These are phyloP conservation scores for Tylochromis polylepis DNA, from an alignment of 2,113 vertebrate species.

Conservation along the genomic window DNA sequence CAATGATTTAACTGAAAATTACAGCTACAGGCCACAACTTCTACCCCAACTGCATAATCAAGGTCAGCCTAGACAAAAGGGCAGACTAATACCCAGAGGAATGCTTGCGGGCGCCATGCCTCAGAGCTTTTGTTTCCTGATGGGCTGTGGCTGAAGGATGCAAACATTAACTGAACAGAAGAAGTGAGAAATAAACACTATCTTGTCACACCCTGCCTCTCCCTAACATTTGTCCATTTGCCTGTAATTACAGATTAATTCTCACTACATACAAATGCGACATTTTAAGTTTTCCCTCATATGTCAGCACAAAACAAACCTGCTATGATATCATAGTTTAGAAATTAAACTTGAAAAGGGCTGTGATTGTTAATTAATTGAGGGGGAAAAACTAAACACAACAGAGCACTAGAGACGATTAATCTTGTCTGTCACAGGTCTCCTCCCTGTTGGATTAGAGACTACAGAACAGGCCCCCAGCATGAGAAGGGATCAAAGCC, in stretches of 20 bases:
- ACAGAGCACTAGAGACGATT: not conserved
- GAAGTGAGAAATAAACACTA: not conserved
- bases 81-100: conserved; percentile 51
- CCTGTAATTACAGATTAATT: conserved; percentile 8
- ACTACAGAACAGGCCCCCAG: not conserved
- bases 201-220: not conserved
- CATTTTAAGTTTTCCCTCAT: not conserved
- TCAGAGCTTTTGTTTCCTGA: not conserved
- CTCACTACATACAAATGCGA: not conserved
- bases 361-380: not conserved
- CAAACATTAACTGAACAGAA: not conserved
- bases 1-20: not conserved
- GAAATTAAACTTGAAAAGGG: not conserved
- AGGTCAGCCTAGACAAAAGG: conserved; percentile 3
- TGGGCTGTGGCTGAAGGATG: not conserved
- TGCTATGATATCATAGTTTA: not conserved
- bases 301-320: not conserved
- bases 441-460: conserved; percentile 32
- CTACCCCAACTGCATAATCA: not conserved
- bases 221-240: not conserved
- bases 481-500: conserved; percentile 1
- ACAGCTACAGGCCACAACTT: not conserved
- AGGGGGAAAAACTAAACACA: not conserved
- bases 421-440: not conserved
- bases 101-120: not conserved